A percentile compares a stretch with the other conserved stretches of the same genome.
Conservation (phyloP, 2,113 vertebrate genomes). For the Mixornis gularis region DNA sequence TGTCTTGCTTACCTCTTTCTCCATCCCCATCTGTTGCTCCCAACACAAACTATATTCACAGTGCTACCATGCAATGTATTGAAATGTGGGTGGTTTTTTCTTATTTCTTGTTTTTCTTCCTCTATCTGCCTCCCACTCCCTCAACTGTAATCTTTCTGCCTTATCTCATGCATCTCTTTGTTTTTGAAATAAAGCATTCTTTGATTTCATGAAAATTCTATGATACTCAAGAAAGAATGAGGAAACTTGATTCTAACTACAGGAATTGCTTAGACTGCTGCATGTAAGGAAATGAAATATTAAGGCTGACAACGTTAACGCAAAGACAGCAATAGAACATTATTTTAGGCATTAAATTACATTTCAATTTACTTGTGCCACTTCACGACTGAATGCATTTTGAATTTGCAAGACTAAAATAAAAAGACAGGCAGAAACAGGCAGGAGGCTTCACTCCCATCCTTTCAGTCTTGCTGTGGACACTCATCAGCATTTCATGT, state of each 20-base stretch:
- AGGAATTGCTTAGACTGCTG: neutral
- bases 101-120: too few relatives aligned
- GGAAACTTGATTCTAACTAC: neutral
- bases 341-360: conserved; percentile 38
- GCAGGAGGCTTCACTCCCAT: neutral
- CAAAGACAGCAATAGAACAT: neutral
- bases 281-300: neutral
- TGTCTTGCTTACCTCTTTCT: accelerated
- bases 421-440: neutral
- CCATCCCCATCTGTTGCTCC: neutral
- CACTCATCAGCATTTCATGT: conserved; percentile 44
- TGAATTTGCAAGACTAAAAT: neutral
- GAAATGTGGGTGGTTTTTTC: neutral
- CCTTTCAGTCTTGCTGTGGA: neutral
- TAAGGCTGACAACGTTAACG: neutral
- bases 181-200: neutral
- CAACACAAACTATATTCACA: neutral
- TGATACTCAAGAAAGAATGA: neutral
- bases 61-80: neutral
- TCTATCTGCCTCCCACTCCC: accelerated
- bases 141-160: neutral
- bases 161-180: neutral
- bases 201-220: neutral
- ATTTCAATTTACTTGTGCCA: neutral
- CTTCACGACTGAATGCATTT: neutral